Percentiles rank a stretch among this genome's conserved stretches.
These are phyloP conservation scores for Stegodyphus dumicola DNA, from an alignment of 1,140 invertebrate species.

Conservation along the genomic window DNA sequence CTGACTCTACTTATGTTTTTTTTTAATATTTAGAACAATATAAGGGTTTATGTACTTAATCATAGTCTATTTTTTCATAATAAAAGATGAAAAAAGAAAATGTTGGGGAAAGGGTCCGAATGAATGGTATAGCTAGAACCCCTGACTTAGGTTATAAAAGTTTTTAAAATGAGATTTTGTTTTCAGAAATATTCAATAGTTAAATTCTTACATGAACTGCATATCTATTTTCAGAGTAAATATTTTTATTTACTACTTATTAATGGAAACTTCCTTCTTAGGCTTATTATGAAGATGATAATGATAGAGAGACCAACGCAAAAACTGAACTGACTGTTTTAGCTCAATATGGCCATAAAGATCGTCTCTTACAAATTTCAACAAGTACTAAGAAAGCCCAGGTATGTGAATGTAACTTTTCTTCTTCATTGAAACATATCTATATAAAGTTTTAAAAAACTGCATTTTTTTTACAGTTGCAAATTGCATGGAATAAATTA, in stretches of 20 bases:
- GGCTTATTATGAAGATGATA: constrained; percentile 67
- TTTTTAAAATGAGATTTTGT: not conserved
- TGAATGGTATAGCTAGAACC: not conserved
- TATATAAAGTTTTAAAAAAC: not conserved
- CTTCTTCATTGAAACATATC: no score
- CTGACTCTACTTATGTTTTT: no score
- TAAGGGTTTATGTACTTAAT: no score
- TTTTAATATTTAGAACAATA: no score
- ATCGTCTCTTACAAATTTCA: constrained; percentile 67
- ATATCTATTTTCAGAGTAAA: not conserved
- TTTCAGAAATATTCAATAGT: not conserved
- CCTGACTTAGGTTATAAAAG: not conserved
- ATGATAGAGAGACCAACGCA: constrained; percentile 65
- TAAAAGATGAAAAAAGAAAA: no score
- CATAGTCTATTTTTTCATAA: no score
- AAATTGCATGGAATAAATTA: not conserved
- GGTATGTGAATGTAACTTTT: constrained; percentile 4
- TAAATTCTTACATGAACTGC: not conserved
- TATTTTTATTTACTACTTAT: not conserved
- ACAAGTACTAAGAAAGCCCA: constrained; percentile 65
- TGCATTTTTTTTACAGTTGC: not conserved
- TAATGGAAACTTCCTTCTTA: constrained; percentile 23
- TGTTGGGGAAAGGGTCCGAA: not conserved
- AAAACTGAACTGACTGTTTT: constrained; percentile 65
- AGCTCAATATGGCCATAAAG: constrained; percentile 64